These are phyloP conservation scores for Cryptocephalus primarius DNA, from an alignment of 2,888 invertebrate genomes.

Conservation along the genomic window DNA sequence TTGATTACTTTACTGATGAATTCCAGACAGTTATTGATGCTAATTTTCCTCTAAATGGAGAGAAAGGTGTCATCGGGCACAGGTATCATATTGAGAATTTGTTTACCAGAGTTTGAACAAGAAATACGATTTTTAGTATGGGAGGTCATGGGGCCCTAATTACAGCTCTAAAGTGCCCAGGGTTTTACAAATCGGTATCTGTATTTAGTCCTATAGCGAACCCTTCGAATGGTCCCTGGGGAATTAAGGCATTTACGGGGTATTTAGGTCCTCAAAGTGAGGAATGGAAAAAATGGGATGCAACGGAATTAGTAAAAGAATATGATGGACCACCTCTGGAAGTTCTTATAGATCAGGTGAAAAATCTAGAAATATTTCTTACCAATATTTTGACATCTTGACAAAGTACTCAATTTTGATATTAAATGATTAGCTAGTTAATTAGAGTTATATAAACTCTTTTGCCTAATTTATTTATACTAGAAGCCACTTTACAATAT, in stretches of 20 bases:
- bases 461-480: no score
- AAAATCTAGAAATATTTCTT: no score
- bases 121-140: slow-evolving; percentile 58
- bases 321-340: slow-evolving; percentile 76
- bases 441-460: no score
- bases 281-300: slow-evolving; percentile 81
- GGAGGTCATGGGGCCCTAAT: slow-evolving; percentile 95
- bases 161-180: slow-evolving; percentile 81
- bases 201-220: slow-evolving; percentile 93
- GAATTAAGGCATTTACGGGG: slow-evolving; percentile 70
- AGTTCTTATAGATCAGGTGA: slow-evolving; percentile 81
- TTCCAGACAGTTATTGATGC: slow-evolving; percentile 60
- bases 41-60: slow-evolving; percentile 58
- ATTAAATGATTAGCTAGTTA: no score
- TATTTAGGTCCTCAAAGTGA: slow-evolving; percentile 56
- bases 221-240: slow-evolving; percentile 77
- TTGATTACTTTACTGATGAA: slow-evolving; percentile 80
- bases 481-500: no score
- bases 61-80: slow-evolving; percentile 69
- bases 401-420: no score
- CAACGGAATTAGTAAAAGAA: slow-evolving; percentile 65
- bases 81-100: slow-evolving; percentile 38
- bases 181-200: slow-evolving; percentile 75
- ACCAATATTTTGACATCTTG: no score
- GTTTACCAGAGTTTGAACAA: no score